phyloP scores from a whole-genome alignment of 2,113 vertebrate genomes.

The Sarotherodon lohbergeri region DNA sequence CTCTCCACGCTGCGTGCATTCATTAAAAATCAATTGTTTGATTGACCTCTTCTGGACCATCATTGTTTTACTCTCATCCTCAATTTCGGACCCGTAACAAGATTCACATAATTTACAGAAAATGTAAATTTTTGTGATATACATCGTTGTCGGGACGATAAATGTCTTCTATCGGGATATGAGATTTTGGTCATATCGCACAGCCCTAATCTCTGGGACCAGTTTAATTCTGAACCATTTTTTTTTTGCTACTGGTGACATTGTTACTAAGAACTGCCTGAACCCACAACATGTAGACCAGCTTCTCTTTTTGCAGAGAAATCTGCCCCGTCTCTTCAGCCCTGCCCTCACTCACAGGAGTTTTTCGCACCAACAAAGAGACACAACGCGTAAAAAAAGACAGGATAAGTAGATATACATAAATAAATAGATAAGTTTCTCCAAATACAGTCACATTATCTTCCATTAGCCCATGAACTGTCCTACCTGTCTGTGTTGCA shows the following conservation, averaged over 20 bases:
- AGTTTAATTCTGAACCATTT: not conserved
- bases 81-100: no score
- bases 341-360: accelerated
- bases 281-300: not conserved
- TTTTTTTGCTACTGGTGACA: accelerated
- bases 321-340: not conserved
- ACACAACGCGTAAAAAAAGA: accelerated
- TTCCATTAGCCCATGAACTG: not conserved
- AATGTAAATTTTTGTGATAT: not conserved
- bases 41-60: no score
- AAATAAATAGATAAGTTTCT: not conserved
- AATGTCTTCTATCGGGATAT: accelerated
- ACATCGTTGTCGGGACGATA: accelerated
- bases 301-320: not conserved
- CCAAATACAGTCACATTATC: not conserved
- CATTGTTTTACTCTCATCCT: no score
- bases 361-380: accelerated
- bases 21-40: no score
- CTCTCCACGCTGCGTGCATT: no score
- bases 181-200: accelerated
- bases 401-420: accelerated
- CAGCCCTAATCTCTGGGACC: not conserved
- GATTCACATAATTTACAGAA: accelerated
- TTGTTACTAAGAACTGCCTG: not conserved
- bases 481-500: not conserved